Evolutionary conservation across 2,888 invertebrate species (phyloP), one percentile per base, ranked within the genome.

Genomic region (Ormyrus rosae): DNA sequence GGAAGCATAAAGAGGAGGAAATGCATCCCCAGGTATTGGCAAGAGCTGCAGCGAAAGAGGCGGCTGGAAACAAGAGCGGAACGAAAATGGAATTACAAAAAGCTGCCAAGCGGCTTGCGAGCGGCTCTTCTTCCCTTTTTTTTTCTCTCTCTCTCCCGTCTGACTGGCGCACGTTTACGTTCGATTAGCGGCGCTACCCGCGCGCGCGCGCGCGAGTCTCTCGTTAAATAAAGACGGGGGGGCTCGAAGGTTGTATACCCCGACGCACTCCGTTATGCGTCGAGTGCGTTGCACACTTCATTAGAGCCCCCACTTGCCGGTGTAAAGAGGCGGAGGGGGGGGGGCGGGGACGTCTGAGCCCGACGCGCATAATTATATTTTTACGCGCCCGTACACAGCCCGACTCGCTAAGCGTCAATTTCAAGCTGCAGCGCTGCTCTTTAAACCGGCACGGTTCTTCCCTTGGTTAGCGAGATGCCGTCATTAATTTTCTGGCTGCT

Each of bases 171-270:
- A 34, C 58, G 50, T 58, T 74, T 74, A 65, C 73, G 73, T 74
- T 74, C 56, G 73, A 74, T 74, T 74, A 74, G 73, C 64, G 58
- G 64, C 58, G 56, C 65, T n/a, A 13, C 10, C 46, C 63, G 46
- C 46, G 64, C 7, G 65, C 45, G 13, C 10, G 19, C 63, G 46
- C 46, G 50, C 61, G n/a, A n/a, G 5, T 64, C 55, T 45, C 72
- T 63, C 19, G 60, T 71, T 71, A 51, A 71, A 71, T 50, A 61
- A 71, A 71, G 19, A 51, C 19, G n/a, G 11, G n/a, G 11, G 11
- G 11, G 53, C 60, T 60, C 1, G 34, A 34, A 34, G 34, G 34
- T 4, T 34, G 34, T 4, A 4, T n/a, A 3, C 13, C 19, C 3
- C 60, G 10, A 11, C 13, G 6, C 60, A 19, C 60, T 61, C 60